phyloP scores from a whole-genome alignment of 2,113 vertebrate species.

The Clarias batrachus region DNA sequence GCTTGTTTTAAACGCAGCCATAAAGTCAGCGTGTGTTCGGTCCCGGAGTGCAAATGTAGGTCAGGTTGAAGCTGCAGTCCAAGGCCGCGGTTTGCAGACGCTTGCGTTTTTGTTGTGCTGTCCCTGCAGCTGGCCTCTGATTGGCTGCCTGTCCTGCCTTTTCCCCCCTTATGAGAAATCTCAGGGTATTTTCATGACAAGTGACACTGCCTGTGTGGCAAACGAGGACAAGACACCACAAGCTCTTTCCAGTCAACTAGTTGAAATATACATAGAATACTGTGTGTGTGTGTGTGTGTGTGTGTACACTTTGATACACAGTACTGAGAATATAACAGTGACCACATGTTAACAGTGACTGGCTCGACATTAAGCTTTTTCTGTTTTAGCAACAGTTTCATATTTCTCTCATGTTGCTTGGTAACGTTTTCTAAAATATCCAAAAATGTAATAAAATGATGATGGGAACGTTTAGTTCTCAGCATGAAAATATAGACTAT shows the following conservation, averaged over 20 bases:
- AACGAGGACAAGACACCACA: neutral
- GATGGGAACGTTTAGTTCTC: neutral
- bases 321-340: neutral
- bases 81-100: slow-evolving; percentile 44
- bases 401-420: neutral
- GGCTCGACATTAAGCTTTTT: neutral
- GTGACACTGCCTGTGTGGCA: neutral
- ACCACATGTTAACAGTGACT: neutral
- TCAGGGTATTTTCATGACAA: slow-evolving; percentile 43
- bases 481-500: neutral
- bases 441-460: neutral
- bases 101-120: slow-evolving; percentile 26
- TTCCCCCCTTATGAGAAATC: slow-evolving; percentile 21
- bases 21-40: slow-evolving; percentile 40
- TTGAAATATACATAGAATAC: neutral
- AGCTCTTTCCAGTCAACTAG: neutral
- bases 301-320: neutral
- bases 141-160: slow-evolving; percentile 37
- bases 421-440: neutral
- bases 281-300: neutral
- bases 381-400: neutral
- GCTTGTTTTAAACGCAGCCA: slow-evolving; percentile 31
- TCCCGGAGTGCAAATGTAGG: slow-evolving; percentile 57
- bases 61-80: slow-evolving; percentile 49
- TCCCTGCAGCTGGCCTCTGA: slow-evolving; percentile 40